Evolutionary conservation across 2,113 vertebrate species (phyloP).

Genomic region (Podarcis cretensis): DNA sequence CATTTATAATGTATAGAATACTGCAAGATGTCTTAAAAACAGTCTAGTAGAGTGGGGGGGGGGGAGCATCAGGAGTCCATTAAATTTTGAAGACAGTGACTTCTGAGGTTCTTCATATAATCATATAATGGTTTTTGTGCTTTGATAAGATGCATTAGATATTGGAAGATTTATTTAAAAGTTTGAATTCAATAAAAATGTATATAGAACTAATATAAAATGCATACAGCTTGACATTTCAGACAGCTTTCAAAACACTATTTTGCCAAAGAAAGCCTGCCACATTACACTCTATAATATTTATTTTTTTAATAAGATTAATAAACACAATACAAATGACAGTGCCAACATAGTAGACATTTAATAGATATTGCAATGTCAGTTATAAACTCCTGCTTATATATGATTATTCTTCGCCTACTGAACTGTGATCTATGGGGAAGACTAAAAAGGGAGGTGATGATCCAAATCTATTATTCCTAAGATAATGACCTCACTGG

Average conservation of each 20-base stretch:
- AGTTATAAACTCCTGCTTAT: slow-evolving; percentile 20
- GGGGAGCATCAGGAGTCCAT: slow-evolving; percentile 78
- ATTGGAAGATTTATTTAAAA: slow-evolving; percentile 78
- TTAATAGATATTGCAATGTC: slow-evolving; percentile 48
- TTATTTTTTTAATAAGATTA: slow-evolving; percentile 74
- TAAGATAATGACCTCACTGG: background rate
- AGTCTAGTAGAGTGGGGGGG: slow-evolving; percentile 60
- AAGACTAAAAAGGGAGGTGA: background rate
- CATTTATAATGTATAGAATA: slow-evolving; percentile 85
- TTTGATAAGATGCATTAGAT: slow-evolving; percentile 79
- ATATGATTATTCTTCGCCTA: slow-evolving; percentile 8
- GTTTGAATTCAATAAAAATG: slow-evolving; percentile 78
- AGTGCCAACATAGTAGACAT: slow-evolving; percentile 24
- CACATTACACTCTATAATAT: slow-evolving; percentile 51
- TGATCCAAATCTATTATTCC: accelerated
- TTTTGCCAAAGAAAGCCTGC: slow-evolving; percentile 46
- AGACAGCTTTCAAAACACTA: slow-evolving; percentile 69
- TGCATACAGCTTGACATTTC: slow-evolving; percentile 70
- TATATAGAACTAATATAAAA: slow-evolving; percentile 71
- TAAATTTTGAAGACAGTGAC: slow-evolving; percentile 76
- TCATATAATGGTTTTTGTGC: slow-evolving; percentile 74
- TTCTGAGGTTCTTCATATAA: slow-evolving; percentile 78
- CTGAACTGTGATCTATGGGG: background rate
- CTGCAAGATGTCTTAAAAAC: slow-evolving; percentile 81
- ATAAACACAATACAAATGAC: slow-evolving; percentile 56